A percentile compares a stretch with the other conserved stretches of the same genome.
phyloP scores from a whole-genome alignment of 2,113 vertebrate genomes.

The Calyptommatus sinebrachiatus region DNA sequence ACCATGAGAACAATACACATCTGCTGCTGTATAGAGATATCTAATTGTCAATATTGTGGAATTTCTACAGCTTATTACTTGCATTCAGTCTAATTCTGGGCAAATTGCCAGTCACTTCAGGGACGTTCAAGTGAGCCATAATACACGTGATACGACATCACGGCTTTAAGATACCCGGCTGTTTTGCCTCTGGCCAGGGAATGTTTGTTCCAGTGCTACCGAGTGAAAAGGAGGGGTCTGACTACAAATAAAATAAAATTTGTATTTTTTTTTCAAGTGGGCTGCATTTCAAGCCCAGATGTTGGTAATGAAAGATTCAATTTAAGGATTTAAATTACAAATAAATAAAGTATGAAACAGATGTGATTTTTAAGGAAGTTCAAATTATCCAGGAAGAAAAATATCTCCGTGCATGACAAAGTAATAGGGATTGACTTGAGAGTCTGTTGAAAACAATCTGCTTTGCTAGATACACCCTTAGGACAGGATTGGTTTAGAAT shows the following conservation, averaged over 20 bases:
- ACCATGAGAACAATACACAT: conserved; percentile 86
- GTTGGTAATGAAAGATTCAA: conserved; percentile 88
- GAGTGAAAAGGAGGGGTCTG: conserved; percentile 74
- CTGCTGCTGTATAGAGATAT: conserved; percentile 88
- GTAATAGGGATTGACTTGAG: conserved; percentile 84
- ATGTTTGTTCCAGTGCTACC: conserved; percentile 81
- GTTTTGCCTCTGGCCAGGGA: conserved; percentile 88
- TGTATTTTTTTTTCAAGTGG: conserved; percentile 85
- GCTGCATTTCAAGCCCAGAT: conserved; percentile 89
- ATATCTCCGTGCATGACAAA: conserved; percentile 87
- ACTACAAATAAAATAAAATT: conserved; percentile 88
- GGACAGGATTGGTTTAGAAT: conserved; percentile 84
- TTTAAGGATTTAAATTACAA: conserved; percentile 89
- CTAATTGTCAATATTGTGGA: conserved; percentile 89
- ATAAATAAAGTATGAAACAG: conserved; percentile 91
- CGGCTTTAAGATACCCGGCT: conserved; percentile 87
- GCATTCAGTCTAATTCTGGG: conserved; percentile 90
- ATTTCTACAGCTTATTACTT: conserved; percentile 88
- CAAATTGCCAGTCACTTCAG: conserved; percentile 89
- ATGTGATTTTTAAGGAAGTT: conserved; percentile 88
- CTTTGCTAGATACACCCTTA: conserved; percentile 82
- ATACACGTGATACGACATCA: conserved; percentile 82
- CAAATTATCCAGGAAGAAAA: conserved; percentile 88
- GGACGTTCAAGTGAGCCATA: conserved; percentile 85
- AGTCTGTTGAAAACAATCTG: conserved; percentile 87